A percentile compares a stretch with the other conserved stretches of the same genome.
phyloP scores from a whole-genome alignment of 2,797 vertebrate species.

The Gymnoscopelus microlampas region DNA sequence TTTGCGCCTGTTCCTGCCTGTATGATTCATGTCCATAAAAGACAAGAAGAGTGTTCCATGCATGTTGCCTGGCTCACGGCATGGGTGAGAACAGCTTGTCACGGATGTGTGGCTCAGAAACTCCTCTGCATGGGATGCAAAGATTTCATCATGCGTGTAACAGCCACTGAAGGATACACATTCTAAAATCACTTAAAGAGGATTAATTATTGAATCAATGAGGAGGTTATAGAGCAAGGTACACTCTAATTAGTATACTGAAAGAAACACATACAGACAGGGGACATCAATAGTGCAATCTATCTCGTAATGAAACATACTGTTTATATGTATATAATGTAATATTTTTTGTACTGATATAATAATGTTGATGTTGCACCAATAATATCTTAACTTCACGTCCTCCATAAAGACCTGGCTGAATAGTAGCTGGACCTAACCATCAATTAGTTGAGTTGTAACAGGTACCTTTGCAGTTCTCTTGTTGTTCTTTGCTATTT shows the following conservation, averaged over 20 bases:
- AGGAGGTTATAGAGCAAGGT: conserved; percentile 30
- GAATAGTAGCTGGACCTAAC: too few relatives aligned
- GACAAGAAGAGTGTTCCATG: conserved; percentile 21
- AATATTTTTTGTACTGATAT: too few relatives aligned
- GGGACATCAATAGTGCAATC: too few relatives aligned
- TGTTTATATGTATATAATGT: too few relatives aligned
- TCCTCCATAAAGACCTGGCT: too few relatives aligned
- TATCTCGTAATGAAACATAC: too few relatives aligned
- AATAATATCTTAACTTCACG: too few relatives aligned
- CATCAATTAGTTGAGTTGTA: too few relatives aligned
- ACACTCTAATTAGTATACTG: conserved; percentile 4
- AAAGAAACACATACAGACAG: background rate
- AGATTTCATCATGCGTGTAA: conserved; percentile 48
- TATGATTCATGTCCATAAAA: conserved; percentile 29
- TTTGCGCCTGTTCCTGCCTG: background rate
- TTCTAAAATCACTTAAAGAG: conserved; percentile 28
- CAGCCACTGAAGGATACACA: conserved; percentile 41
- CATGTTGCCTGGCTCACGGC: conserved; percentile 17
- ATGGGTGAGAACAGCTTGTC: conserved; percentile 16
- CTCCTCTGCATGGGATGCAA: conserved; percentile 15
- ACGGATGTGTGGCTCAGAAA: conserved; percentile 28
- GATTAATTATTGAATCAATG: conserved; percentile 49
- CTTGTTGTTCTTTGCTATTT: too few relatives aligned
- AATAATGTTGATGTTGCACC: too few relatives aligned
- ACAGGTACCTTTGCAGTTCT: too few relatives aligned